Conservation (phyloP, 2,888 invertebrate species). For the Sphecodes monilicornis region DNA sequence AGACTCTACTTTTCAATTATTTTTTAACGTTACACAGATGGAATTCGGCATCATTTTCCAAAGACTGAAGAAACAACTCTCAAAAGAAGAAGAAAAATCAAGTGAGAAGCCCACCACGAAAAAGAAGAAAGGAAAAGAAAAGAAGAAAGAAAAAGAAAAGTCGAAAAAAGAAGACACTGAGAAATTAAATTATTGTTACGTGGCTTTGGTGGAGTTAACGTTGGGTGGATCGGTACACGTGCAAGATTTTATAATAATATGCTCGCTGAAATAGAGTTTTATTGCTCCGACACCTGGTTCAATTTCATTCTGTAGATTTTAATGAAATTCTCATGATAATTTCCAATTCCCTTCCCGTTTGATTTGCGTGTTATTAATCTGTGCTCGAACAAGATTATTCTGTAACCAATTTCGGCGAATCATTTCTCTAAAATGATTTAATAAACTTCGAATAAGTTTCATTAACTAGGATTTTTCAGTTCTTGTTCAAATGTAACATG, state of each 20-base stretch:
- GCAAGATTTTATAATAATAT: constrained; percentile 42
- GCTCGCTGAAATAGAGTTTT: constrained; percentile 20
- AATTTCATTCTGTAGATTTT: neutral
- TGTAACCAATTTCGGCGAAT: neutral
- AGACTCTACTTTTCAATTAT: too few relatives aligned
- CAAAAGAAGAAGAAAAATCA: neutral
- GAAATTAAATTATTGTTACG: constrained; percentile 33
- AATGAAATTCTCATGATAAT: constrained; percentile 5
- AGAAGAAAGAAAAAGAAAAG: neutral
- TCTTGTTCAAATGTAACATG: neutral
- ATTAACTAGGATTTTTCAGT: neutral
- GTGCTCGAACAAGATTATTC: neutral
- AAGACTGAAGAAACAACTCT: neutral
- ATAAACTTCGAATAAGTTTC: neutral
- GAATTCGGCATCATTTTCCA: constrained; percentile 48
- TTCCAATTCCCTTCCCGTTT: neutral
- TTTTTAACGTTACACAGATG: neutral
- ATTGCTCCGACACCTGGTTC: neutral
- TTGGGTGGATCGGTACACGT: constrained; percentile 19
- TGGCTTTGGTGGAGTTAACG: constrained; percentile 37
- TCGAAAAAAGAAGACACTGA: neutral
- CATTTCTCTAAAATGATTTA: too few relatives aligned
- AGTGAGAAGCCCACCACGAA: neutral
- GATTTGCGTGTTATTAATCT: neutral
- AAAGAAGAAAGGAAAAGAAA: neutral